A percentile compares a stretch with the other conserved stretches of the same genome.
phyloP scores from a whole-genome alignment of 2,797 vertebrate genomes.

The Ptychadena robeensis region DNA sequence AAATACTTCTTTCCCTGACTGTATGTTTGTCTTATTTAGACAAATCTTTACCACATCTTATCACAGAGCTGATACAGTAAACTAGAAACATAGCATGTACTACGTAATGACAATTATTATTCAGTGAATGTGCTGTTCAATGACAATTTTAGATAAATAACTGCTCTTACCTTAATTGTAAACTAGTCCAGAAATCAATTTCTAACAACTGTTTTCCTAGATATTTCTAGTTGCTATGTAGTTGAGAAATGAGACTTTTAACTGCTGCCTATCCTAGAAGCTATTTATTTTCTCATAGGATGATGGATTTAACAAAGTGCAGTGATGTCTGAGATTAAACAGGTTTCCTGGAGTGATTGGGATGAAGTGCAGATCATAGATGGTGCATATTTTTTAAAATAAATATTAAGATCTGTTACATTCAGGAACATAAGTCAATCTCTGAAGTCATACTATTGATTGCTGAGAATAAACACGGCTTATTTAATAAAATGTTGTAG shows the following conservation, averaged over 20 bases:
- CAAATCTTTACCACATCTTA: no score
- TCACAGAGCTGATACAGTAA: background rate
- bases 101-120: background rate
- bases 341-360: background rate
- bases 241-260: background rate
- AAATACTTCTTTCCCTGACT: no score
- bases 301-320: conserved; percentile 14
- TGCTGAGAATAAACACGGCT: background rate
- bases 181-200: background rate
- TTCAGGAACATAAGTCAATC: background rate
- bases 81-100: background rate
- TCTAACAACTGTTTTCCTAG: background rate
- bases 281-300: conserved; percentile 21
- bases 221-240: background rate
- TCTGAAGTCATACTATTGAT: background rate
- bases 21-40: no score
- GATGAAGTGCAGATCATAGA: background rate
- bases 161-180: background rate
- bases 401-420: background rate
- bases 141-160: background rate
- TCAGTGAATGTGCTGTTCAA: background rate
- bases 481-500: background rate
- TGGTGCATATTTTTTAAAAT: background rate
- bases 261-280: background rate
- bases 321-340: conserved; percentile 20